These are phyloP conservation scores for Iselma pallidipennis DNA, from an alignment of 2,888 invertebrate genomes.

Conservation along the genomic window DNA sequence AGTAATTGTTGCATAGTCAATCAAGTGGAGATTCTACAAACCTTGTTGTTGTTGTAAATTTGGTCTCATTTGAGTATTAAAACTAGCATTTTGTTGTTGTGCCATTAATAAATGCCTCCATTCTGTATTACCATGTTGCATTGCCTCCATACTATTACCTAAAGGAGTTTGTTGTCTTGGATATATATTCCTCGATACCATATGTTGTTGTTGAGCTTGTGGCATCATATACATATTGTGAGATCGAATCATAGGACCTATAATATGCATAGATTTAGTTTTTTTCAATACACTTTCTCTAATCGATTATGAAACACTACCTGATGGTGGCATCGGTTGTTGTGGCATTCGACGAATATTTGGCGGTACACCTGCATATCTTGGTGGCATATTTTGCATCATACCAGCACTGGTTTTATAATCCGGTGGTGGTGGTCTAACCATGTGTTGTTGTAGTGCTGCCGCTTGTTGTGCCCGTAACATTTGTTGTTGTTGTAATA, in stretches of 20 bases:
- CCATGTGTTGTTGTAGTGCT: slow-evolving; percentile 47
- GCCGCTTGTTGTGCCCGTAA: slow-evolving; percentile 62
- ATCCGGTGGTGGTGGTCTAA: slow-evolving; percentile 82
- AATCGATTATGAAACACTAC: slow-evolving; percentile 48
- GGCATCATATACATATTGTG: slow-evolving; percentile 66
- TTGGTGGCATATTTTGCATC: slow-evolving; percentile 52
- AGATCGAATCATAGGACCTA: slow-evolving; percentile 71
- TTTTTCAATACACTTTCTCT: neutral
- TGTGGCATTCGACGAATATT: slow-evolving; percentile 69
- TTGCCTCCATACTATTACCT: slow-evolving; percentile 58
- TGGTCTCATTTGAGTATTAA: slow-evolving; percentile 58
- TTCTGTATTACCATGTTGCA: slow-evolving; percentile 59
- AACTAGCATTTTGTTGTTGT: slow-evolving; percentile 57
- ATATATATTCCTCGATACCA: slow-evolving; percentile 54
- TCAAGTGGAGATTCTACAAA: too few relatives aligned
- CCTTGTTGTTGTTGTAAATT: slow-evolving; percentile 60
- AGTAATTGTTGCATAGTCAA: neutral
- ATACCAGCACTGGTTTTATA: slow-evolving; percentile 72
- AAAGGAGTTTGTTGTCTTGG: slow-evolving; percentile 64
- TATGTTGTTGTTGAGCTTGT: slow-evolving; percentile 60
- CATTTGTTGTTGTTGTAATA: slow-evolving; percentile 60
- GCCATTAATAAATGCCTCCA: slow-evolving; percentile 70
- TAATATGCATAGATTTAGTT: neutral
- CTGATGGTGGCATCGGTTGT: slow-evolving; percentile 72
- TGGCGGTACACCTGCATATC: slow-evolving; percentile 57